phyloP scores from a whole-genome alignment of 2,113 vertebrate genomes.

The Crotalus tigris region DNA sequence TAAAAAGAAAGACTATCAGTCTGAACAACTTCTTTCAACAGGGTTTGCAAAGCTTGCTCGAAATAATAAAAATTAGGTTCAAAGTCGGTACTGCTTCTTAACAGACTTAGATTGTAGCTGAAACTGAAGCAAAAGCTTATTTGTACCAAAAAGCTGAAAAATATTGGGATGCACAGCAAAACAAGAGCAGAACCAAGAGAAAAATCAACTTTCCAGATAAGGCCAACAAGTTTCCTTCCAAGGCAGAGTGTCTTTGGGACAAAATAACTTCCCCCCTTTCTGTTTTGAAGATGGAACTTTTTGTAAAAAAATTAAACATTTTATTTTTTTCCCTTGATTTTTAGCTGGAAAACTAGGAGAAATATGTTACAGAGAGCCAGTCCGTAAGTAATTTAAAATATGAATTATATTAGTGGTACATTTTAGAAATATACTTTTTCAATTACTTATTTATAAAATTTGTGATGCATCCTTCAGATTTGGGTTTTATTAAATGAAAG shows the following conservation, averaged over 20 bases:
- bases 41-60: background rate
- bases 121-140: background rate
- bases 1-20: background rate
- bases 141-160: background rate
- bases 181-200: background rate
- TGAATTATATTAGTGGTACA: background rate
- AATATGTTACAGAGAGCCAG: conserved; percentile 68
- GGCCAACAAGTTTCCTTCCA: background rate
- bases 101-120: background rate
- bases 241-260: background rate
- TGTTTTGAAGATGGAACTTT: background rate
- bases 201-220: background rate
- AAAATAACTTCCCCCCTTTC: background rate
- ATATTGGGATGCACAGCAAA: background rate
- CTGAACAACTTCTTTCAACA: background rate
- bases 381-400: conserved; percentile 61
- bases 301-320: background rate
- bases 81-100: background rate
- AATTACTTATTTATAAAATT: background rate
- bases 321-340: conserved; percentile 30
- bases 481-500: background rate
- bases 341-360: conserved; percentile 68
- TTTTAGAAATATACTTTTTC: background rate
- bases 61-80: background rate
- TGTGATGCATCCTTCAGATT: background rate